These are phyloP conservation scores for Austrofundulus limnaeus DNA, from an alignment of 2,113 vertebrate genomes.

Conservation along the genomic window DNA sequence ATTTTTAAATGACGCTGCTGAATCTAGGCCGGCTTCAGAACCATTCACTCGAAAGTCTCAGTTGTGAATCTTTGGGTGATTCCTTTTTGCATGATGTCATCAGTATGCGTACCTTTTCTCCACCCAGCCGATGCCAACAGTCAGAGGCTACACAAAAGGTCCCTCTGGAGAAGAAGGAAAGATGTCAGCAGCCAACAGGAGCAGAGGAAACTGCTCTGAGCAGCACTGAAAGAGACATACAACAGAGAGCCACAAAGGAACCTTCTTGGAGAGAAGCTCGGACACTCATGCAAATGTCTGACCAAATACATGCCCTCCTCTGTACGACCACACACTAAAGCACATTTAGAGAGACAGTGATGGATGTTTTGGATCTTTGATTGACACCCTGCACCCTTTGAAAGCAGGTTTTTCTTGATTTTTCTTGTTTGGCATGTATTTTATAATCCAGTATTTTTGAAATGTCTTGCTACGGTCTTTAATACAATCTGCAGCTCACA, in stretches of 20 bases:
- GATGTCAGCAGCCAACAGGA: slow-evolving; percentile 67
- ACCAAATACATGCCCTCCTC: slow-evolving; percentile 80
- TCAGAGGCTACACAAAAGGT: slow-evolving; percentile 87
- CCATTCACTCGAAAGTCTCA: neutral
- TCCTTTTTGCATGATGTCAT: slow-evolving; percentile 48
- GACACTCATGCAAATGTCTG: slow-evolving; percentile 80
- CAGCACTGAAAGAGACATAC: slow-evolving; percentile 63
- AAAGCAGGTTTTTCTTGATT: slow-evolving; percentile 42
- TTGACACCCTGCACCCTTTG: slow-evolving; percentile 79
- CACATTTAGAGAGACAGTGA: slow-evolving; percentile 71
- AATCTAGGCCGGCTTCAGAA: neutral
- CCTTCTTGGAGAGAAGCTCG: slow-evolving; percentile 78
- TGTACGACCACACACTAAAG: slow-evolving; percentile 83
- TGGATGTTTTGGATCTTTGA: slow-evolving; percentile 55
- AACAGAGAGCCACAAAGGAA: slow-evolving; percentile 77
- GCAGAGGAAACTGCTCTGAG: slow-evolving; percentile 81
- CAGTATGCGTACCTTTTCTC: slow-evolving; percentile 48
- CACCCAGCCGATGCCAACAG: slow-evolving; percentile 79
- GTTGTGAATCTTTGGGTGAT: slow-evolving; percentile 9
- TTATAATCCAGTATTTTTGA: slow-evolving; percentile 42
- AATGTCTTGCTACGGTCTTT: neutral
- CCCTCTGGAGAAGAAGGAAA: slow-evolving; percentile 77
- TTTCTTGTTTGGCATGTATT: slow-evolving; percentile 51
- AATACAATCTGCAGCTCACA: slow-evolving; percentile 26
- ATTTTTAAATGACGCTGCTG: no score